Base-by-base conservation (phyloP, 23 tunicate genomes). In the Aplidium turbinatum region DNA sequence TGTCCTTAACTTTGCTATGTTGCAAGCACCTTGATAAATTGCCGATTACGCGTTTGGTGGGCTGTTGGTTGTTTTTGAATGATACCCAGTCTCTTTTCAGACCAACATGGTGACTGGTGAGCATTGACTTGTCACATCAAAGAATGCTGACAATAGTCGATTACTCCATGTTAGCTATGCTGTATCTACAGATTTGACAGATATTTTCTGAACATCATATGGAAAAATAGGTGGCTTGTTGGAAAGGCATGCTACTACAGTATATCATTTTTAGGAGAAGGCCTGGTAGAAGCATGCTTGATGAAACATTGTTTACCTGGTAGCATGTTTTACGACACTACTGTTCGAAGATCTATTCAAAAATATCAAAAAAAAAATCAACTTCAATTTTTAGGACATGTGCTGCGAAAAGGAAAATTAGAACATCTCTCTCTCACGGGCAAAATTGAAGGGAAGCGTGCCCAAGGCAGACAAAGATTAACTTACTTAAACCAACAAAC, bases 71-170 rank as follows among this genome's bases (percentile, higher is more conserved):
- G 60, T 54, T 54, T 54, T 54, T 54, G 21, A 54, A n/a, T n/a
- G 60, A 54, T 54, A 11, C 21, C 60, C 60, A 54, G 21, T 54
- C 22, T n/a, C 21, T 54, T 54, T 22, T 6, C 23, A 18, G 60
- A n/a, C 60, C 60, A 22, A 54, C 19, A 25, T 16, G 6, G 21
- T 5, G 22, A 22, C 19, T 5, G n/a, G 60, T 16, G 60, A 54
- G 22, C 60, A 54, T 11, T 54, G 60, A 54, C 23, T 54, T 54
- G n/a, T 54, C 6, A 54, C 21, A n/a, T 54, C 60, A 54, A 54
- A 54, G 13, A 42, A 42, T 42, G 48, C 48, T 9, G 48, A 13
- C 48, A 42, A 54, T 25, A n/a, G 22, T 6, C n/a, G 21, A 54
- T 5, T n/a, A n/a, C n/a, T n/a, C n/a, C n/a, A n/a, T n/a, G n/a